Evolutionary conservation across 2,888 invertebrate species (phyloP).

Genomic region (Andrena bucephala): DNA sequence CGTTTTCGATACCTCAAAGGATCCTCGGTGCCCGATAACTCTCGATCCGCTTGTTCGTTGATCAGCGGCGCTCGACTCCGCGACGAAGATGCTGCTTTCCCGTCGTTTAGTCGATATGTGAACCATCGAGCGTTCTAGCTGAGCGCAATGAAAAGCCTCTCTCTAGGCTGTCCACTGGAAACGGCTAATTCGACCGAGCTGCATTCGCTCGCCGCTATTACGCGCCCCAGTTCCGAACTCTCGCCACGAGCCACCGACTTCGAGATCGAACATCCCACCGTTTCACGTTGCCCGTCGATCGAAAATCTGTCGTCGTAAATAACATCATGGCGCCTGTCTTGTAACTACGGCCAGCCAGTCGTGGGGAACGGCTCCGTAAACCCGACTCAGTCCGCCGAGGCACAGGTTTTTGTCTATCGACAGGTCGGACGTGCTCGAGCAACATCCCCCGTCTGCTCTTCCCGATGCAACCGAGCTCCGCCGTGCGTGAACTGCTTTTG

Average conservation of each 20-base stretch:
- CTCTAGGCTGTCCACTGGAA: not conserved
- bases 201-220: not conserved
- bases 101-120: not conserved
- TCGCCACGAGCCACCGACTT: conserved; percentile 7
- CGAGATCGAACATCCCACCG: conserved; percentile 10
- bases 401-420: conserved; percentile 27
- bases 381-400: conserved; percentile 1
- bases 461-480: conserved; percentile 24
- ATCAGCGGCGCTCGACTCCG: not conserved
- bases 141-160: not conserved
- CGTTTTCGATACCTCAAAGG: conserved; percentile 28
- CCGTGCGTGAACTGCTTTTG: conserved; percentile 21
- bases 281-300: conserved; percentile 33
- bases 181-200: not conserved
- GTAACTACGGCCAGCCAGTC: not conserved
- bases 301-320: conserved; percentile 43
- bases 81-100: not conserved
- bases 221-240: not conserved
- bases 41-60: not conserved
- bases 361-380: not conserved
- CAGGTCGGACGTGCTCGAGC: conserved; percentile 13
- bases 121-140: not conserved
- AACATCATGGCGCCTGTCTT: conserved; percentile 13
- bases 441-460: conserved; percentile 9
- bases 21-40: conserved; percentile 11